These are phyloP conservation scores for Chrysolophus pictus DNA, from an alignment of 2,797 vertebrate genomes.

Conservation along the genomic window DNA sequence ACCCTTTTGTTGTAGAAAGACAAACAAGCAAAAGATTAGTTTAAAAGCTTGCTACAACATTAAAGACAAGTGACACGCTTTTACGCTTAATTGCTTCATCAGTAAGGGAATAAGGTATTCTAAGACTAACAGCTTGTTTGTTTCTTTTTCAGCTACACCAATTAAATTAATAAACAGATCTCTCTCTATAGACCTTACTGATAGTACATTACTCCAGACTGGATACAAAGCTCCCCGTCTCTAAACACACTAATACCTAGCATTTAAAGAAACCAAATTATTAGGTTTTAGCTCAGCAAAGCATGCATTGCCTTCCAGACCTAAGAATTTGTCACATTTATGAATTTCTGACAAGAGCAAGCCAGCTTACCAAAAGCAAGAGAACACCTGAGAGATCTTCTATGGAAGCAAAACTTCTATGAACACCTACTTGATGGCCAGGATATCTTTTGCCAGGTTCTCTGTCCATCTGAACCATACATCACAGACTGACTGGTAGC, in stretches of 20 bases:
- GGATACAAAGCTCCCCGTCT: not conserved
- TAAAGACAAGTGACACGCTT: constrained; percentile 39
- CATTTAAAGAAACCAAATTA: not conserved
- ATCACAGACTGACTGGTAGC: not conserved
- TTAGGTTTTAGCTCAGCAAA: not conserved
- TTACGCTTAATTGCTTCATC: constrained; percentile 50
- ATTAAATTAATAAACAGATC: constrained; percentile 5
- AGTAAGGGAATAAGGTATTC: not conserved
- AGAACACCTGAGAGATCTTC: not conserved
- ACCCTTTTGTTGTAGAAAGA: not conserved
- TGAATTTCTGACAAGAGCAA: not conserved
- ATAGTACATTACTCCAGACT: not conserved
- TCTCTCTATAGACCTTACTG: not conserved
- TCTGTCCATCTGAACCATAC: not conserved
- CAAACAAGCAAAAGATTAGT: constrained; percentile 28
- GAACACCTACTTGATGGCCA: not conserved
- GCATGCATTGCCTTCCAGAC: not conserved
- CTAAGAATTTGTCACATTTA: not conserved
- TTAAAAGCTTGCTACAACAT: constrained; percentile 44
- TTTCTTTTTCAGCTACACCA: constrained; percentile 31
- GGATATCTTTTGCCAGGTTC: not conserved
- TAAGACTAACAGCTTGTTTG: not conserved
- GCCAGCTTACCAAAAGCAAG: not conserved
- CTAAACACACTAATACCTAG: not conserved
- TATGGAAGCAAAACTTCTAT: not conserved